Conservation (phyloP, 2,797 vertebrate genomes). For the Natrix natrix region DNA sequence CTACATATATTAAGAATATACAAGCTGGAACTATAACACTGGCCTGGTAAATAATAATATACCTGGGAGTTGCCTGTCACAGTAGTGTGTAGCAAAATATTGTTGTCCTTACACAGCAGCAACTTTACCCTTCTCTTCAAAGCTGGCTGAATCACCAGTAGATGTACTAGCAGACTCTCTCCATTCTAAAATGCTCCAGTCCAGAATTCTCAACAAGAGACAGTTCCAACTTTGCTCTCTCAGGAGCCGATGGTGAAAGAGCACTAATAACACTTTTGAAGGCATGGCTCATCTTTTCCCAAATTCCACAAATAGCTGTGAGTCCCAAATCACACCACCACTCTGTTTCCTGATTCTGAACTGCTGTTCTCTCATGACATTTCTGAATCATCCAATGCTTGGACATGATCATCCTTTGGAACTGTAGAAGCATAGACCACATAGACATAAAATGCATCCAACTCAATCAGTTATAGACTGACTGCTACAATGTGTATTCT, state of each 20-base stretch:
- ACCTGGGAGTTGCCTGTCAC: not conserved
- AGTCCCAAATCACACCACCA: not conserved
- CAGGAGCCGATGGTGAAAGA: not conserved
- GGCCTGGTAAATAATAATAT: not conserved
- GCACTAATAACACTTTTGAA: not conserved
- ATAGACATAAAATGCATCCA: not conserved
- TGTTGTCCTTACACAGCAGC: not conserved
- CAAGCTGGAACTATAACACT: slow-evolving; percentile 2
- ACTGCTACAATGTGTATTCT: not conserved
- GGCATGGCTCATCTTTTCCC: not conserved
- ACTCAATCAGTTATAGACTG: not conserved
- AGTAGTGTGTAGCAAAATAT: not conserved
- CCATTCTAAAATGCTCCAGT: not conserved
- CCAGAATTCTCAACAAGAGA: not conserved
- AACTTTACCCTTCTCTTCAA: not conserved
- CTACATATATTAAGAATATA: slow-evolving; percentile 22
- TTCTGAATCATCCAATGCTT: not conserved
- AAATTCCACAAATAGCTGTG: not conserved
- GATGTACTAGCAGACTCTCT: not conserved
- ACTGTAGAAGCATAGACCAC: not conserved
- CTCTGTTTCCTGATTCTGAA: not conserved
- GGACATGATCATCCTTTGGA: not conserved
- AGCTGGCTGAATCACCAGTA: not conserved
- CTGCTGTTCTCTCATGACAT: not conserved
- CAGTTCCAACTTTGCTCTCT: not conserved